Evolutionary conservation across 2,113 vertebrate genomes (phyloP).

Genomic region (Saguinus midas): DNA sequence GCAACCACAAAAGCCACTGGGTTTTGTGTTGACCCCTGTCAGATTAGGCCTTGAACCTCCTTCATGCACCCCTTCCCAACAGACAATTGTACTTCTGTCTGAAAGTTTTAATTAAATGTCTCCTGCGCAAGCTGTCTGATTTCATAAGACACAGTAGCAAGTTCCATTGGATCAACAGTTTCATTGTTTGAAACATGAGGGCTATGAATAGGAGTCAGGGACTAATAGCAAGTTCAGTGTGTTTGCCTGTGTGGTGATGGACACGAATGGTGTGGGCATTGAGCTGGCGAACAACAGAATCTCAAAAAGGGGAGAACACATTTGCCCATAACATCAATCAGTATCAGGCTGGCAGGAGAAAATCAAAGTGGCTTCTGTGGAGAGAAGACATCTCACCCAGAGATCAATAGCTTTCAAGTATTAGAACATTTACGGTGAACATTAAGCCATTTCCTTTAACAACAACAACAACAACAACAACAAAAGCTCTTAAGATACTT

Average conservation of each 20-base stretch:
- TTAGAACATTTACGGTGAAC: neutral
- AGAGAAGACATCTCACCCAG: neutral
- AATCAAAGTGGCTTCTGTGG: neutral
- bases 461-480: neutral
- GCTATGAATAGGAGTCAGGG: neutral
- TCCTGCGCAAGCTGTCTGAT: neutral
- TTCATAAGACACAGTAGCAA: neutral
- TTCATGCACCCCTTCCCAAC: neutral
- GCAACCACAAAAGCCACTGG: neutral
- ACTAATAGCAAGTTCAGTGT: fast-evolving
- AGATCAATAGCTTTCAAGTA: neutral
- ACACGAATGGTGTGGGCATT: neutral
- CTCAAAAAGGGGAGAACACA: neutral
- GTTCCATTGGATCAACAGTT: neutral
- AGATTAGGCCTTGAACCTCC: neutral
- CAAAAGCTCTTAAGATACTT: neutral
- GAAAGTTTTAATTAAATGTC: constrained; percentile 20
- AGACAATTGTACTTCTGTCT: neutral
- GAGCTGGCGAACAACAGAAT: neutral
- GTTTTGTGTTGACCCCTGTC: neutral
- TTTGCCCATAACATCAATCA: too few relatives aligned
- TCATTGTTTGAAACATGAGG: neutral
- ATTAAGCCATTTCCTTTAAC: neutral
- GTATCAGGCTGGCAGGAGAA: neutral
- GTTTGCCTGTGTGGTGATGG: neutral